A percentile compares a stretch with the other conserved stretches of the same genome.
These are phyloP conservation scores for Luidia sarsii DNA, from an alignment of 53 echinoderm and acorn worm genomes.

Conservation along the genomic window DNA sequence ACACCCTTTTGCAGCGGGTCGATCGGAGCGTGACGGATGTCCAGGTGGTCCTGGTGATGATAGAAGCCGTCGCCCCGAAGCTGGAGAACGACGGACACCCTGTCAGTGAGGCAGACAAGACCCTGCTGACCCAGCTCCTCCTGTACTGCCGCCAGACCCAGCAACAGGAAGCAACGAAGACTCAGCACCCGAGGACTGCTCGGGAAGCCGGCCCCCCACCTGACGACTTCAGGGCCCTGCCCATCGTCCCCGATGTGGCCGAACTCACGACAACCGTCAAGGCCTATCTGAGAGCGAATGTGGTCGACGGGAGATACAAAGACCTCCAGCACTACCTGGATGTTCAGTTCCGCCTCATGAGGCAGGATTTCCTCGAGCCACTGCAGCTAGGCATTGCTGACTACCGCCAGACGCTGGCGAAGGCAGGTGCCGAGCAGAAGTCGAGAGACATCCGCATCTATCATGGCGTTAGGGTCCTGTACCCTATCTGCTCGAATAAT, in stretches of 20 bases:
- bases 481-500: slow-evolving; percentile 79
- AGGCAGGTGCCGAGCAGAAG: slow-evolving; percentile 47
- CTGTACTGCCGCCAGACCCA: slow-evolving; percentile 40
- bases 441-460: slow-evolving; percentile 85
- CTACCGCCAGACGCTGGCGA: slow-evolving; percentile 46
- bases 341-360: slow-evolving; percentile 90
- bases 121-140: slow-evolving; percentile 42
- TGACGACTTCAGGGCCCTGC: slow-evolving; percentile 78
- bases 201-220: slow-evolving; percentile 66
- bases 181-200: slow-evolving; percentile 16
- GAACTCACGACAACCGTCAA: slow-evolving; percentile 61
- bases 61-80: slow-evolving; percentile 36
- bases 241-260: slow-evolving; percentile 67
- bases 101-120: slow-evolving; percentile 10
- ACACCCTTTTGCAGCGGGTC: slow-evolving; percentile 62
- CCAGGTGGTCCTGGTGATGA: slow-evolving; percentile 54
- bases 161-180: slow-evolving; percentile 24
- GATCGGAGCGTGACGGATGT: slow-evolving; percentile 61
- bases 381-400: slow-evolving; percentile 79
- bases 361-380: slow-evolving; percentile 88
- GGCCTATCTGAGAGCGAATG: slow-evolving; percentile 71
- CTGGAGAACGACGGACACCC: slow-evolving; percentile 44
- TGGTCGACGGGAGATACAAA: slow-evolving; percentile 66
- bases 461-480: slow-evolving; percentile 68
- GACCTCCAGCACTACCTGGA: slow-evolving; percentile 87